Evolutionary conservation across 92 coral and sea anemone genomes (phyloP), one percentile per base, ranked within the genome.

Genomic region (Desmophyllum pertusum): DNA sequence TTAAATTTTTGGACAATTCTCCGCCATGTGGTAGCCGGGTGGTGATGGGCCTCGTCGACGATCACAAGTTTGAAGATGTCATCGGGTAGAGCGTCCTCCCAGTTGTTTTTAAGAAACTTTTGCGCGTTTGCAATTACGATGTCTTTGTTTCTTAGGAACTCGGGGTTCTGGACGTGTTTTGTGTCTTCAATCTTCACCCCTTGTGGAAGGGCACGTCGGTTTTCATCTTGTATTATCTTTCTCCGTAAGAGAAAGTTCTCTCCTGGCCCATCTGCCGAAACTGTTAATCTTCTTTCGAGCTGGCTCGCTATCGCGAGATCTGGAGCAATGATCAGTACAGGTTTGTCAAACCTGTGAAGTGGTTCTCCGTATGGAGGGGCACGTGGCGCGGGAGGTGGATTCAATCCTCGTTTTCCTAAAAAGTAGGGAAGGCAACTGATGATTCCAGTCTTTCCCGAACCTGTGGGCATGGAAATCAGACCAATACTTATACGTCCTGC

Each of bases 401-500:
- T 50, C 30, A 76, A 10, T 10, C 62, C 75, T 36, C 73, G 5
- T 42, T 13, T 45, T 30, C 84, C 93, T 23, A 90, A 45, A 29
- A 75, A 86, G 76, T 76, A 90, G 0, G 93, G 93, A 63, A 90
- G 90, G 51, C 93, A 90, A 68, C 89, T 75, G 13, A 89, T 85
- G 0, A 88, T 35, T 63, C 88, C 91, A 13, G 51, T 82, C 68
- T 88, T 88, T 7, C 91, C 91, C 3, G 93, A 74, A 21, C 93
- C 93, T 2, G 87, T 85, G 0, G 93, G 93, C 92, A 89, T 89
- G 6, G 84, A 81, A 2, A 85, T 75, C 37, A 89, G 31, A 76
- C 84, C 93, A 53, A 79, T 68, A 0, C 61, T 65, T 0, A 79
- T 68, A 0, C 61, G 73, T 0, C 62, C 41, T 10, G 55, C 15